phyloP scores from a whole-genome alignment of 2,888 invertebrate genomes.

The Argyresthia albistria region DNA sequence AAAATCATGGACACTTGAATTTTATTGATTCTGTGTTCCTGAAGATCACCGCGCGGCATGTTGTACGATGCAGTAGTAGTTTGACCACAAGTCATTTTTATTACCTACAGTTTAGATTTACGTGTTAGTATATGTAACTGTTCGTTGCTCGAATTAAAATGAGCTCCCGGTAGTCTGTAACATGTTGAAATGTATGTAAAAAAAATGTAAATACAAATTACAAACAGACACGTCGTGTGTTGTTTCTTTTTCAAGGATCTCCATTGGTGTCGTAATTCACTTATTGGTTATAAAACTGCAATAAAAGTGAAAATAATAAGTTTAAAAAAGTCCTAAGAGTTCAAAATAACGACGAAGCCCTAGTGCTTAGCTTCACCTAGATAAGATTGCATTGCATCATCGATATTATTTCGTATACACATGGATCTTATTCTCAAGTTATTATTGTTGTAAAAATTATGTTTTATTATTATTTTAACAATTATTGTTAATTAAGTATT shows the following conservation, averaged over 20 bases:
- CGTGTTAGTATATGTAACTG: conserved; percentile 70
- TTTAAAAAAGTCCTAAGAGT: too few species aligned
- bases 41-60: conserved; percentile 43
- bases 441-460: too few species aligned
- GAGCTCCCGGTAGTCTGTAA: conserved; percentile 71
- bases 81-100: conserved; percentile 64
- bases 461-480: too few species aligned
- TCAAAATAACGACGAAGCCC: too few species aligned
- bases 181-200: conserved; percentile 71
- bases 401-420: too few species aligned
- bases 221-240: conserved; percentile 28
- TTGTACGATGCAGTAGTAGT: conserved; percentile 37
- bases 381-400: too few species aligned
- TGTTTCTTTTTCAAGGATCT: conserved; percentile 47
- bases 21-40: conserved; percentile 66
- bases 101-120: conserved; percentile 70
- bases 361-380: too few species aligned
- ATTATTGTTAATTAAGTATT: too few species aligned
- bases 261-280: background rate
- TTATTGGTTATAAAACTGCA: too few species aligned
- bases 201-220: conserved; percentile 63
- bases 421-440: too few species aligned
- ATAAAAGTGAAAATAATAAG: too few species aligned
- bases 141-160: conserved; percentile 73
- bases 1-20: conserved; percentile 42